These are phyloP conservation scores for Ommatoiulus sabulosus DNA, from an alignment of 2,888 invertebrate species.

Conservation along the genomic window DNA sequence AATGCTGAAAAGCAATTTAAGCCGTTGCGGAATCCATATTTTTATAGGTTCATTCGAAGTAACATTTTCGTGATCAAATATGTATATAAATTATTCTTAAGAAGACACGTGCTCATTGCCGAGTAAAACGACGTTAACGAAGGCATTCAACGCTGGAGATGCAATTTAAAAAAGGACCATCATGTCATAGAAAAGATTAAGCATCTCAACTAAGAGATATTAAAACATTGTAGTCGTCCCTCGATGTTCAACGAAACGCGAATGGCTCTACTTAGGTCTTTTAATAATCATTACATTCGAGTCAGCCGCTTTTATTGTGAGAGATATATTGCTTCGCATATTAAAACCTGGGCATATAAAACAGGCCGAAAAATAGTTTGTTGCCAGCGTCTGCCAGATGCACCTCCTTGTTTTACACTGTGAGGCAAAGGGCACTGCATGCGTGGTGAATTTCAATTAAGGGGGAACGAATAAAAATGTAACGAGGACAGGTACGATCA, in stretches of 20 bases:
- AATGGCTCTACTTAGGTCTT: slow-evolving; percentile 36
- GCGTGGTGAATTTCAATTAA: not conserved
- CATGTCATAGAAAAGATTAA: slow-evolving; percentile 31
- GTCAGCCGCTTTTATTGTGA: slow-evolving; percentile 12
- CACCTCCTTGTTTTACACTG: not conserved
- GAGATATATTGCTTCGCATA: slow-evolving; percentile 31
- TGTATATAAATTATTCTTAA: slow-evolving; percentile 3
- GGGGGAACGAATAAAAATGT: not conserved
- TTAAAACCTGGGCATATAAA: slow-evolving; percentile 1
- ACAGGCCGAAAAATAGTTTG: not conserved
- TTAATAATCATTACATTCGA: slow-evolving; percentile 36
- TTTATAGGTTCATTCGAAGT: slow-evolving; percentile 24
- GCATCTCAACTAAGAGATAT: slow-evolving; percentile 43
- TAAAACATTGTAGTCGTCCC: slow-evolving; percentile 32
- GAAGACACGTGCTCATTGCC: not conserved
- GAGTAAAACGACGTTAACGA: slow-evolving; percentile 19
- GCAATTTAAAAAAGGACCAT: slow-evolving; percentile 36
- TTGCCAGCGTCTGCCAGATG: not conserved
- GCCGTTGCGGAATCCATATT: slow-evolving; percentile 19
- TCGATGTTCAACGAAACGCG: not conserved
- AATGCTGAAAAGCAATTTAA: slow-evolving; percentile 40
- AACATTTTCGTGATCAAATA: slow-evolving; percentile 23
- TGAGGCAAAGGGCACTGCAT: not conserved
- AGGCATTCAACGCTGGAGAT: not conserved
- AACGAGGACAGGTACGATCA: not conserved